These are phyloP conservation scores for Conomelus anceps DNA, from an alignment of 2,888 invertebrate species.

Conservation along the genomic window DNA sequence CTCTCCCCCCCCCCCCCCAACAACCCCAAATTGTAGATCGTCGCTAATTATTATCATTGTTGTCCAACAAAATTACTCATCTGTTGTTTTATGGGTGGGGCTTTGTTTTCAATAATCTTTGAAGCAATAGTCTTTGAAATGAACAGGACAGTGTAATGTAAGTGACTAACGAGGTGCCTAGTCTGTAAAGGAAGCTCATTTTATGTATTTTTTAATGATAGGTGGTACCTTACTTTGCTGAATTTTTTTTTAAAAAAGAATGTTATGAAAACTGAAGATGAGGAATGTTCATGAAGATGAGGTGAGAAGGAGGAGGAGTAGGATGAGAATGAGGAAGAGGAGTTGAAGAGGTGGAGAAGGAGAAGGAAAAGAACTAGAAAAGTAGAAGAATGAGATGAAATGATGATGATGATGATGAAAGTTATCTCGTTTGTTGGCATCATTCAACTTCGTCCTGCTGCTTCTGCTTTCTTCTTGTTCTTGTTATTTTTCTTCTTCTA, in stretches of 20 bases:
- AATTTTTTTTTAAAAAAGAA: no score
- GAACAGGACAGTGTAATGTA: no score
- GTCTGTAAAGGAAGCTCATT: no score
- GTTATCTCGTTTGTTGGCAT: neutral
- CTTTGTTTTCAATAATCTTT: no score
- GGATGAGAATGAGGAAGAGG: neutral
- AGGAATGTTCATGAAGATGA: no score
- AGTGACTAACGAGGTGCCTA: no score
- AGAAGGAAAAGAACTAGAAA: neutral
- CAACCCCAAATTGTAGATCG: neutral
- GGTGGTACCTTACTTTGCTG: no score
- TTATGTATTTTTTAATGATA: no score
- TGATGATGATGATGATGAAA: neutral
- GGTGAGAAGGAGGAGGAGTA: neutral
- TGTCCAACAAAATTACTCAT: neutral
- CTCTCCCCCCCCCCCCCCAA: neutral
- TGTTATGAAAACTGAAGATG: neutral
- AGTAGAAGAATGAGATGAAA: neutral
- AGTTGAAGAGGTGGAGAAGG: neutral
- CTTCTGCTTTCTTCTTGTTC: neutral
- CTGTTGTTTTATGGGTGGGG: neutral
- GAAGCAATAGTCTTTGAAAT: no score
- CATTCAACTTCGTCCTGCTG: neutral
- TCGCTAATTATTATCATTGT: neutral
- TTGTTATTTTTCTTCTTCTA: neutral